Percentiles rank a stretch among this genome's conserved stretches.
Evolutionary conservation across 1,140 invertebrate species (phyloP).

Genomic region (Microplitis demolitor): DNA sequence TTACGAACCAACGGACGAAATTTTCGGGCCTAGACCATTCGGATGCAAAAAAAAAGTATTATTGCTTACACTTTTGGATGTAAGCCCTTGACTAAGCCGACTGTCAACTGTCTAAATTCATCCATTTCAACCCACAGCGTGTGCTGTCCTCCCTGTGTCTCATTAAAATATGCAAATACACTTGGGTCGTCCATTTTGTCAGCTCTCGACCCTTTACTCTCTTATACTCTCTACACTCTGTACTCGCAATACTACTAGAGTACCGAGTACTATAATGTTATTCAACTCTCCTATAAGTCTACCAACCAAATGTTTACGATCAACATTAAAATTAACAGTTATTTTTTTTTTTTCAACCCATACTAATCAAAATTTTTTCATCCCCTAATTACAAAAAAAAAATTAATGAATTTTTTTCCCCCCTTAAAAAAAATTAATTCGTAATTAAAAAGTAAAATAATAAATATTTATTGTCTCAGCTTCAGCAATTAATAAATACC

Average conservation of each 20-base stretch:
- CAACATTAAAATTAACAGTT: background rate
- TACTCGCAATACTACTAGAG: no score
- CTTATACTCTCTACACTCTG: background rate
- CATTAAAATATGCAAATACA: conserved; percentile 63
- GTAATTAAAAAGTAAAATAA: no score
- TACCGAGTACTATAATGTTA: no score
- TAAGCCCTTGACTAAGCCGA: background rate
- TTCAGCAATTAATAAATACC: background rate
- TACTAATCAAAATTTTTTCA: no score
- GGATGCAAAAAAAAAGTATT: background rate
- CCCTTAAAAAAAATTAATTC: no score
- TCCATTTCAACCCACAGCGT: conserved; percentile 29
- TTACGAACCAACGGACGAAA: background rate
- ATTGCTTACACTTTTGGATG: background rate
- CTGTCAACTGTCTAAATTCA: conserved; percentile 9
- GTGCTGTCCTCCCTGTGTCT: conserved; percentile 45
- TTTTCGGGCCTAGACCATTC: background rate
- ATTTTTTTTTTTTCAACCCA: no score
- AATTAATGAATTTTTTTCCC: no score
- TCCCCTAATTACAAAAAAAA: no score
- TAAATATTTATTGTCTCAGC: background rate
- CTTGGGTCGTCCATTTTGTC: conserved; percentile 24
- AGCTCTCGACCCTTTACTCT: background rate
- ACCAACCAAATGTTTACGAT: background rate
- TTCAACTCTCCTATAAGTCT: background rate